Conservation (phyloP, 2,113 vertebrate species). For the Sinocyclocheilus anshuiensis region DNA sequence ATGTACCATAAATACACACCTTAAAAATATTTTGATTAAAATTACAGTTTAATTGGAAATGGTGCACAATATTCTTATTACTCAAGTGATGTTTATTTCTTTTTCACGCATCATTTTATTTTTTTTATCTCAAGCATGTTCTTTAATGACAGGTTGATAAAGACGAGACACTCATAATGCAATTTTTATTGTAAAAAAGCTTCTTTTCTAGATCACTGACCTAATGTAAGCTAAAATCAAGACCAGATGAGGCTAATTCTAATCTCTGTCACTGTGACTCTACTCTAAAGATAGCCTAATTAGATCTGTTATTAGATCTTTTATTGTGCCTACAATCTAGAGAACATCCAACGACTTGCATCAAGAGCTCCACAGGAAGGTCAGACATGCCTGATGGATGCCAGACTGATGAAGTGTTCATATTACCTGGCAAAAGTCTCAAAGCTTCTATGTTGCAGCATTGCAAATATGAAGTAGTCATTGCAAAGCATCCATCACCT, state of each 20-base stretch:
- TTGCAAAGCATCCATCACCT: neutral
- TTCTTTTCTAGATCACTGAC: too few relatives aligned
- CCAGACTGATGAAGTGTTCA: slow-evolving; percentile 15
- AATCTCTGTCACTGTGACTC: slow-evolving; percentile 12
- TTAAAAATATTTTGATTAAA: neutral
- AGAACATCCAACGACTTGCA: slow-evolving; percentile 3
- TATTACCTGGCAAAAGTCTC: slow-evolving; percentile 16
- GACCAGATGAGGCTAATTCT: neutral
- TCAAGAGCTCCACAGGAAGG: neutral
- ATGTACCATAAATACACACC: neutral
- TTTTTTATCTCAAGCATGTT: neutral
- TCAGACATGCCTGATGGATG: neutral
- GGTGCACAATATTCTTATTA: neutral
- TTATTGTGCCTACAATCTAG: neutral
- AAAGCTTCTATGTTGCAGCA: slow-evolving; percentile 2
- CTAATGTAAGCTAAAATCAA: neutral
- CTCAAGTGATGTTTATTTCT: neutral
- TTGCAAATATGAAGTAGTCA: slow-evolving; percentile 18
- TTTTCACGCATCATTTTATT: neutral
- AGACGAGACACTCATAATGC: too few relatives aligned
- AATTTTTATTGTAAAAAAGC: too few relatives aligned
- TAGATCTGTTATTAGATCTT: neutral
- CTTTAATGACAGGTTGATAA: neutral
- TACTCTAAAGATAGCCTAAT: slow-evolving; percentile 22
- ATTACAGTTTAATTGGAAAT: too few relatives aligned